These are phyloP conservation scores for Tuberolachnus salignus DNA, from an alignment of 2,888 invertebrate species.

Conservation along the genomic window DNA sequence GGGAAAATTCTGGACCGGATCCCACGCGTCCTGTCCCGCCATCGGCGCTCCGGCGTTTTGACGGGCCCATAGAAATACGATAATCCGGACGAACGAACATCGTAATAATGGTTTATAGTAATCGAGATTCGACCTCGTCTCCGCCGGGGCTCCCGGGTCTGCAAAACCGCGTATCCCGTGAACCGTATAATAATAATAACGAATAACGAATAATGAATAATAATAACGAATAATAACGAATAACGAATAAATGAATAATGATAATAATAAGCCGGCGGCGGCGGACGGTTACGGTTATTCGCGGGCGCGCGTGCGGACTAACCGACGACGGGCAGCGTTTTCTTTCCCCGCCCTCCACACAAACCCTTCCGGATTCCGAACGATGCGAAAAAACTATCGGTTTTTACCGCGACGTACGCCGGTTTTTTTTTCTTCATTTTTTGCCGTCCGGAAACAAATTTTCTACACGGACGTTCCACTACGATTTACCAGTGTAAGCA, in stretches of 20 bases:
- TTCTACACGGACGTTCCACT: too few relatives aligned
- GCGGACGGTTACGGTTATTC: too few relatives aligned
- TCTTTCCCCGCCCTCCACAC: neutral
- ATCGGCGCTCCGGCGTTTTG: constrained; percentile 32
- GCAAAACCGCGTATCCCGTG: neutral
- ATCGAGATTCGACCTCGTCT: constrained; percentile 33
- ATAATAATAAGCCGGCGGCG: too few relatives aligned
- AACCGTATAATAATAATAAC: constrained; percentile 19
- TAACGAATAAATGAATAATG: too few relatives aligned
- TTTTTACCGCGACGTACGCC: neutral
- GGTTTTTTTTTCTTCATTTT: constrained; percentile 1
- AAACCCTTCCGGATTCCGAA: constrained; percentile 1
- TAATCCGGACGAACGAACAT: constrained; percentile 55
- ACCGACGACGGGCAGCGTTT: constrained; percentile 31
- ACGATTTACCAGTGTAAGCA: too few relatives aligned
- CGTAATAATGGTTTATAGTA: constrained; percentile 49
- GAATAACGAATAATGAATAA: too few relatives aligned
- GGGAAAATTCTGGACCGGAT: constrained; percentile 51
- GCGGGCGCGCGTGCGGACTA: neutral
- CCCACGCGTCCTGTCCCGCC: constrained; percentile 35
- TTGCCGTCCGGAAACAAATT: neutral
- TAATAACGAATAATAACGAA: too few relatives aligned
- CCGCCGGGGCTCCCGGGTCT: neutral
- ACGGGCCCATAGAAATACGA: constrained; percentile 51
- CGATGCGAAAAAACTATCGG: neutral